These are phyloP conservation scores for Plotosus lineatus DNA, from an alignment of 2,113 vertebrate species.

Conservation along the genomic window DNA sequence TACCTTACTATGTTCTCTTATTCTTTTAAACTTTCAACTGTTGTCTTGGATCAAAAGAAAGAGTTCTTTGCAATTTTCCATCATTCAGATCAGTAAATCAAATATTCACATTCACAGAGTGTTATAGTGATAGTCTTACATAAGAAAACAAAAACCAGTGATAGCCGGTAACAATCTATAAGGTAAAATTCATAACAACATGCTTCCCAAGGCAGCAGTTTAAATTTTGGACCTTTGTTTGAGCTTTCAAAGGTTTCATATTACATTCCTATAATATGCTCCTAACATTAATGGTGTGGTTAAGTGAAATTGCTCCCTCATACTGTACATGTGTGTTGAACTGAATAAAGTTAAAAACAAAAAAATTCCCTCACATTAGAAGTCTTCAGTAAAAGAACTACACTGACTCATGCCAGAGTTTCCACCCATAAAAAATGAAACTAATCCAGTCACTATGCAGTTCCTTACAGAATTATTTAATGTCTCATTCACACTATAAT, in stretches of 20 bases:
- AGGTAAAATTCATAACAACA: conserved; percentile 1
- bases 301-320: conserved; percentile 43
- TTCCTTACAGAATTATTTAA: background rate
- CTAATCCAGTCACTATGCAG: background rate
- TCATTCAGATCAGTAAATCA: background rate
- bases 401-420: conserved; percentile 1
- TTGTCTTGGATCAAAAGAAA: background rate
- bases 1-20: background rate
- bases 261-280: conserved; percentile 3
- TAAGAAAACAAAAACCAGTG: conserved; percentile 29
- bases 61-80: background rate
- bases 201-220: conserved; percentile 5
- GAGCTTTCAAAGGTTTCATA: conserved; percentile 5
- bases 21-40: conserved; percentile 3
- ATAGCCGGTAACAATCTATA: conserved; percentile 23
- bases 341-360: conserved; percentile 12
- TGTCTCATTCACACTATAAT: conserved; percentile 16
- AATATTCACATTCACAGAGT: conserved; percentile 42
- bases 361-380: background rate
- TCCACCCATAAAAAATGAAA: conserved; percentile 22
- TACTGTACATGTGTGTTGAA: background rate
- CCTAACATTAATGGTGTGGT: background rate
- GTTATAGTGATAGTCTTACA: conserved; percentile 17
- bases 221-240: conserved; percentile 31
- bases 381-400: conserved; percentile 15